Evolutionary conservation across 30 jellyfish, hydroid and myxozoan species (phyloP).

Genomic region (Aurelia coerulea): DNA sequence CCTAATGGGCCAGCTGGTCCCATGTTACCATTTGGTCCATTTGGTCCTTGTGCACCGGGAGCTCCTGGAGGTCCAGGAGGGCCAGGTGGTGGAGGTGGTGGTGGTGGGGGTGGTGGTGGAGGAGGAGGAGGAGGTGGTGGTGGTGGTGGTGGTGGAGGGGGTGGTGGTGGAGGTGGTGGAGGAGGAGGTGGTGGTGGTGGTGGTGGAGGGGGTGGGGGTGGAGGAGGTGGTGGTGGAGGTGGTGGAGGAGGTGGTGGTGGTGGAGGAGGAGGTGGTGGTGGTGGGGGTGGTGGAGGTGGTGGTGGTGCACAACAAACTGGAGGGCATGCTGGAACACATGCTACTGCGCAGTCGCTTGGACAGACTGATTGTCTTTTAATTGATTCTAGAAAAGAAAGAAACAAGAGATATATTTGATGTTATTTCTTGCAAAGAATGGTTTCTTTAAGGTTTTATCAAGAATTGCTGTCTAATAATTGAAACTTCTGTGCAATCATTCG

Average conservation of each 20-base stretch:
- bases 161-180: slow-evolving; percentile 86
- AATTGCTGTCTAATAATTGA: neutral
- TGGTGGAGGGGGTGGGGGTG: slow-evolving; percentile 59
- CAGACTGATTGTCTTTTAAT: slow-evolving; percentile 90
- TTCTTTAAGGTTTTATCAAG: neutral
- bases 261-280: slow-evolving; percentile 40
- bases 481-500: too few species aligned
- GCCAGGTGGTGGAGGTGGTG: slow-evolving; percentile 90
- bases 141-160: slow-evolving; percentile 68
- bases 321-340: slow-evolving; percentile 94
- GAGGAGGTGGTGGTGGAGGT: slow-evolving; percentile 67
- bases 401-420: neutral
- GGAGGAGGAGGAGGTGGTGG: slow-evolving; percentile 90
- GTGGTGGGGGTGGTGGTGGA: slow-evolving; percentile 94
- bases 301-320: slow-evolving; percentile 95
- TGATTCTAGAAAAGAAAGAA: slow-evolving; percentile 63
- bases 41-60: slow-evolving; percentile 91
- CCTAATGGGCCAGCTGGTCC: slow-evolving; percentile 99
- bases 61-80: slow-evolving; percentile 95
- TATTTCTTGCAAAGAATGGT: neutral
- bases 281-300: slow-evolving; percentile 58
- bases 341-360: slow-evolving; percentile 75
- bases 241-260: slow-evolving; percentile 72
- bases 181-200: slow-evolving; percentile 82
- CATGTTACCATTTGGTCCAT: slow-evolving; percentile 99